These are phyloP conservation scores for Cromileptes altivelis DNA, from an alignment of 2,113 vertebrate species.

Conservation along the genomic window DNA sequence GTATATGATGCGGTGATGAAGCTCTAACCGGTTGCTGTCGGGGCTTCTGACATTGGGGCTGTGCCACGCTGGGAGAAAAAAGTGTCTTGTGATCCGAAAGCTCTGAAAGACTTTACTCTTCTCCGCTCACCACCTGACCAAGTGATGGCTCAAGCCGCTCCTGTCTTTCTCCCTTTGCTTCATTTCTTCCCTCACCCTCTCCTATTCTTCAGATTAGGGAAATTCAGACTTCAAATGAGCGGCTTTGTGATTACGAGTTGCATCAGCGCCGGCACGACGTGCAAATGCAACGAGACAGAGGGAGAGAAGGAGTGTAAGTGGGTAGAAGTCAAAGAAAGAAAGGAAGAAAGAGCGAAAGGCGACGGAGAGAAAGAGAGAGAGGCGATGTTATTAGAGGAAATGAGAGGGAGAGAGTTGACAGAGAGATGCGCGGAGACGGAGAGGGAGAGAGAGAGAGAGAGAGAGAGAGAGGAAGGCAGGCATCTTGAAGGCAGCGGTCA, in stretches of 20 bases:
- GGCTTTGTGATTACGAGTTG: constrained; percentile 70
- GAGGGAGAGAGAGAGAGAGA: constrained; percentile 64
- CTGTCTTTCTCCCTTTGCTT: constrained; percentile 27
- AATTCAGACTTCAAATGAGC: constrained; percentile 68
- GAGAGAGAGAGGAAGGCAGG: constrained; percentile 77
- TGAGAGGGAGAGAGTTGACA: constrained; percentile 55
- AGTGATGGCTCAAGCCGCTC: constrained; percentile 16
- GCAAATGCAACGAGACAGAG: constrained; percentile 54
- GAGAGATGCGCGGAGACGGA: constrained; percentile 55
- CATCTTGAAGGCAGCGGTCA: constrained; percentile 87
- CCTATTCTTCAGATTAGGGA: constrained; percentile 64
- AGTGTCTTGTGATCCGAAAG: constrained; percentile 41
- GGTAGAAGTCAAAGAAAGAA: constrained; percentile 56
- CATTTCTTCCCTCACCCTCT: constrained; percentile 15
- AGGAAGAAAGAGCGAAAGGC: constrained; percentile 13
- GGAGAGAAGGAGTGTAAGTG: constrained; percentile 41
- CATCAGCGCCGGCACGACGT: constrained; percentile 55
- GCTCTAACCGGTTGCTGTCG: constrained; percentile 1
- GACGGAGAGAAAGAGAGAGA: constrained; percentile 31
- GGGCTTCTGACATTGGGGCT: neutral
- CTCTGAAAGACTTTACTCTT: constrained; percentile 37
- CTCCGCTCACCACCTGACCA: constrained; percentile 55
- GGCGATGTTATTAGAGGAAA: constrained; percentile 69
- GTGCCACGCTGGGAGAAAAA: neutral
- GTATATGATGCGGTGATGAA: constrained; percentile 7